Evolutionary conservation across 2,113 vertebrate genomes (phyloP), one percentile per base, ranked within the genome.

Genomic region (Octodon degus): DNA sequence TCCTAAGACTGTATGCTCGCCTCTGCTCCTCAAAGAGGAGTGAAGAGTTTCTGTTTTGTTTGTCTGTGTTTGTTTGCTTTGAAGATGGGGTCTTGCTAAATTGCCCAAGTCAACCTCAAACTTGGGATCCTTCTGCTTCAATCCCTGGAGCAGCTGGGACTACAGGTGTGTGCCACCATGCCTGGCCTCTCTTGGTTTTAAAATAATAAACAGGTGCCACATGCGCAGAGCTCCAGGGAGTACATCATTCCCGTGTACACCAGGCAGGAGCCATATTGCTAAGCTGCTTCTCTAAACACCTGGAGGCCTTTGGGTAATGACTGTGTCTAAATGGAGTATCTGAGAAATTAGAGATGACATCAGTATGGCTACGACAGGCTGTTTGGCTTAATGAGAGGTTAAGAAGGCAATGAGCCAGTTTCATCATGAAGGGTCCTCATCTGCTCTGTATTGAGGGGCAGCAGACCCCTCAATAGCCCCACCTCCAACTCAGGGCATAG

Each of bases 241-340:
- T 58, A 34, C 9, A 1, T 40, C 10, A 74, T 90, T 81, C 90
- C 7, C 13, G 24, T 0, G 20, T 72, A 60, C 37, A 34, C 0
- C 12, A 89, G 60, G 80, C 37, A 40, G 7, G 9, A 47, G 50
- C 70, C 70, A 40, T 63, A 58, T 30, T 58, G 58, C 83, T 68
- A 11, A 13, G 47, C 10, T 24, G 24, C 68, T 91, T 76, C 65
- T 94, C 92, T 27, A 55, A 85, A 60, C 34, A 77, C 90, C 94
- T 70, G 83, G 77, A 85, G 72, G 90, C 92, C 58, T 90, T 17
- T 83, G 92, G 95, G 86, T 80, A 76, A 82, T 50, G 63, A 65
- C 70, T 72, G 40, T 34, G 70, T 90, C 70, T 63, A 62, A 87
- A 53, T 10, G 62, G 86, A 80, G 27, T 55, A 60, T 7, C 77